phyloP scores from a whole-genome alignment of 2,888 invertebrate genomes.

The Ichneumon xanthorius region DNA sequence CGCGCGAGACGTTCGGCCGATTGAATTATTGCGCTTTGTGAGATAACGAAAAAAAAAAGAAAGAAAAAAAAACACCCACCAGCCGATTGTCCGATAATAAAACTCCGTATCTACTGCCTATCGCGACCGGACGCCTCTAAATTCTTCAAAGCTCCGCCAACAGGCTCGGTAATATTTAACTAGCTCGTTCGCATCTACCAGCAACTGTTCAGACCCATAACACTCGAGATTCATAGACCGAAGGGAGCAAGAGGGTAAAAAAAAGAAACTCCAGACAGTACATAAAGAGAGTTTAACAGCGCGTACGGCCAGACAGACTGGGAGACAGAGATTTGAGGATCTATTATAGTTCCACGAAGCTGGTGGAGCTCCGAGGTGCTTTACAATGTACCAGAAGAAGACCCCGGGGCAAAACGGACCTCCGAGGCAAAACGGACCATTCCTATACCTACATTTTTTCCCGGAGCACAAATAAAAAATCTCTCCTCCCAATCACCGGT shows the following conservation, averaged over 20 bases:
- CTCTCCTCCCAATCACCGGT: too few relatives aligned
- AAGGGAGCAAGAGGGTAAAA: neutral
- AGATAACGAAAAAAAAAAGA: neutral
- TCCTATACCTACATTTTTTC: neutral
- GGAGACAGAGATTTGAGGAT: constrained; percentile 71
- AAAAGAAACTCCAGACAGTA: constrained; percentile 16
- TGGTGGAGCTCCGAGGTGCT: neutral
- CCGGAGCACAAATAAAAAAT: too few relatives aligned
- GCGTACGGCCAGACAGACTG: constrained; percentile 35
- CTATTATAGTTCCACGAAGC: constrained; percentile 67
- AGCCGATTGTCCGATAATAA: constrained; percentile 18
- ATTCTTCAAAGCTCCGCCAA: neutral
- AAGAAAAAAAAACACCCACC: neutral
- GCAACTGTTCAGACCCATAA: constrained; percentile 9
- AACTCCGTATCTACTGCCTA: constrained; percentile 32
- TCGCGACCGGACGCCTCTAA: neutral
- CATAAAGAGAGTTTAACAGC: constrained; percentile 48
- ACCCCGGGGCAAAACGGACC: too few relatives aligned
- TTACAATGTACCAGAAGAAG: neutral
- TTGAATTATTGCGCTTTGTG: neutral
- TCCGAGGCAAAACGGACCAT: too few relatives aligned
- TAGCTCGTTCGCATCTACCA: neutral
- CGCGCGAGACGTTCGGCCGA: neutral
- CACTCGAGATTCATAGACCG: constrained; percentile 13
- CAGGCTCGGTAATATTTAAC: neutral